These are phyloP conservation scores for Oikopleura dioica DNA, from an alignment of 23 tunicate genomes.

Conservation along the genomic window DNA sequence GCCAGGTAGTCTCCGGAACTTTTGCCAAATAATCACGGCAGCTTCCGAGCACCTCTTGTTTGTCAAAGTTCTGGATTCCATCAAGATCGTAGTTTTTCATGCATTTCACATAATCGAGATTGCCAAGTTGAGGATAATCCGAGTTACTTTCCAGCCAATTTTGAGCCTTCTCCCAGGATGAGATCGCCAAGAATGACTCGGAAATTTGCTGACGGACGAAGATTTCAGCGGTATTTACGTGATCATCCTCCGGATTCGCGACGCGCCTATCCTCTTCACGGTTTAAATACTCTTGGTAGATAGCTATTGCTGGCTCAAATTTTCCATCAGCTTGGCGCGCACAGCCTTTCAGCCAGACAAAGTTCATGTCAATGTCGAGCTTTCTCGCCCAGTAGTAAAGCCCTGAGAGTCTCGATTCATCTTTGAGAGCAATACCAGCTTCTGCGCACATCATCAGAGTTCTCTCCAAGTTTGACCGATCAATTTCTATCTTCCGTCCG, in stretches of 20 bases:
- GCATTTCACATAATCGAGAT: neutral
- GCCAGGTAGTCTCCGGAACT: neutral
- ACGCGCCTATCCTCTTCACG: neutral
- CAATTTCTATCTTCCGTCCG: neutral
- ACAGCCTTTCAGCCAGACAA: neutral
- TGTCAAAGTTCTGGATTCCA: neutral
- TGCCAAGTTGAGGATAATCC: neutral
- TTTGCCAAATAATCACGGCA: neutral
- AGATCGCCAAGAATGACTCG: neutral
- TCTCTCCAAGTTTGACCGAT: neutral
- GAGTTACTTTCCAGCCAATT: neutral
- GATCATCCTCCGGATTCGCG: neutral
- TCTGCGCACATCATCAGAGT: neutral
- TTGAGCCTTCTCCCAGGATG: neutral
- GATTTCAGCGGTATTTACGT: neutral
- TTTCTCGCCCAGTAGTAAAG: neutral
- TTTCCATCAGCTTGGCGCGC: neutral
- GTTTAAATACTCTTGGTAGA: neutral
- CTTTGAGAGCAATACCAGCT: neutral
- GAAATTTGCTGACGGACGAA: neutral
- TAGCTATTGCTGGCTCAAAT: neutral
- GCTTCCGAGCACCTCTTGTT: no score
- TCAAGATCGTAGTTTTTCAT: neutral
- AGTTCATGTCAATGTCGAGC: neutral
- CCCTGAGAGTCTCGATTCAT: neutral